Percentiles rank a stretch among this genome's conserved stretches.
Evolutionary conservation across 2,888 invertebrate species (phyloP).

Genomic region (Philopedon plagiatum): DNA sequence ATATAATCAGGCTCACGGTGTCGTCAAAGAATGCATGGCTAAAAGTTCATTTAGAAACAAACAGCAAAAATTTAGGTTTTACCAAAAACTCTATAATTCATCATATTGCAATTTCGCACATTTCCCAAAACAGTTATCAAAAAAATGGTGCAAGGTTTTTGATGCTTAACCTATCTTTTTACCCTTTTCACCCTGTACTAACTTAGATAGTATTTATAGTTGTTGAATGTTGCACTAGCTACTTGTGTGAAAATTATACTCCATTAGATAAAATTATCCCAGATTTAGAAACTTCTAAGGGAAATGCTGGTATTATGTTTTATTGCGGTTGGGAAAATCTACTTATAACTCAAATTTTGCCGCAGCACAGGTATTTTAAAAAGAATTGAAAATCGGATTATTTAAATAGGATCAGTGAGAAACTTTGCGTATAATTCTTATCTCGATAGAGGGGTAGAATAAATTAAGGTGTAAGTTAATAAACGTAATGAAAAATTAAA

Average conservation of each 20-base stretch:
- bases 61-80: too few species aligned
- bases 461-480: background rate
- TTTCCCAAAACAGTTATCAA: too few species aligned
- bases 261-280: background rate
- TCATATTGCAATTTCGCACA: too few species aligned
- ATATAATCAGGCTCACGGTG: too few species aligned
- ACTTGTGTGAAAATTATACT: background rate
- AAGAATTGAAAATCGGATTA: background rate
- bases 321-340: background rate
- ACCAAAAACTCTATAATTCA: too few species aligned
- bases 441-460: background rate
- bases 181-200: too few species aligned
- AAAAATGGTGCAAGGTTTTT: too few species aligned
- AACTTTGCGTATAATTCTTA: constrained; percentile 1
- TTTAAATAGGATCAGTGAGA: constrained; percentile 1
- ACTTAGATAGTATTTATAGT: too few species aligned
- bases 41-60: too few species aligned
- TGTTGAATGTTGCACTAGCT: too few species aligned
- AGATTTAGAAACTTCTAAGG: background rate
- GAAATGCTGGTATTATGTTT: background rate
- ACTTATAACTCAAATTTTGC: constrained; percentile 1
- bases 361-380: constrained; percentile 2
- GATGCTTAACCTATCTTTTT: too few species aligned
- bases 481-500: background rate
- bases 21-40: too few species aligned